Base-by-base conservation (phyloP, 2,113 vertebrate genomes). In the Boulengeromyrus knoepffleri region DNA sequence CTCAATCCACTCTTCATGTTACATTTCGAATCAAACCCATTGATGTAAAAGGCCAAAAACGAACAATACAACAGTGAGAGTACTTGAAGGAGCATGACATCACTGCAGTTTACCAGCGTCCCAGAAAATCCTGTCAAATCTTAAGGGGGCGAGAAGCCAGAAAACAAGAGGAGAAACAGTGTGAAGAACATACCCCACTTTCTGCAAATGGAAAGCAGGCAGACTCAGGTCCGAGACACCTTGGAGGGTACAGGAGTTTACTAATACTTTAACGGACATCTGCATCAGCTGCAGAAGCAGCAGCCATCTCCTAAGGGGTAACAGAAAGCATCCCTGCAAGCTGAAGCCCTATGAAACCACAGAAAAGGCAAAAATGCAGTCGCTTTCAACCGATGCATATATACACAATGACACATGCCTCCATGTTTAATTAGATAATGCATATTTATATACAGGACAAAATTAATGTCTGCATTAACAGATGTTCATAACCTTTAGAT, bases 391-490 rank as follows among this genome's bases (percentile, higher is more conserved):
- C 31, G 5, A 39, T 3, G 74, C 39, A 13, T 80, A 17, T 80
- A 80, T 80, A 39, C 36, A 80, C 36, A 42, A 70, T 70, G 31
- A 80, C 74, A 80, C 74, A 19, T 80, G 13, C 74, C 74, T 80
- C 74, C 31, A 80, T 42, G 13, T 80, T 80, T 85, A 85, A 47
- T 46, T 12, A 47, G 21, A 45, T 85, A 46, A 47, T 47, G 83
- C 21, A 85, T 47, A 46, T 85, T 45, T 85, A 85, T 85, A 85
- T 85, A 85, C 83, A 85, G 9, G 45, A 85, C 45, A 45, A 85
- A 85, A 45, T 24, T 85, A 85, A 85, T 85, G 83, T 85, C 83
- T 85, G 45, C 83, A 85, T 47, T 86, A 52, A 50, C 85, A 85
- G 42, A 85, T 52, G 85, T 49, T 53, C 85, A 87, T 87, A 52